A percentile compares a stretch with the other conserved stretches of the same genome.
Conservation (phyloP, 2,113 vertebrate genomes). For the Chaetorhynchus papuensis region DNA sequence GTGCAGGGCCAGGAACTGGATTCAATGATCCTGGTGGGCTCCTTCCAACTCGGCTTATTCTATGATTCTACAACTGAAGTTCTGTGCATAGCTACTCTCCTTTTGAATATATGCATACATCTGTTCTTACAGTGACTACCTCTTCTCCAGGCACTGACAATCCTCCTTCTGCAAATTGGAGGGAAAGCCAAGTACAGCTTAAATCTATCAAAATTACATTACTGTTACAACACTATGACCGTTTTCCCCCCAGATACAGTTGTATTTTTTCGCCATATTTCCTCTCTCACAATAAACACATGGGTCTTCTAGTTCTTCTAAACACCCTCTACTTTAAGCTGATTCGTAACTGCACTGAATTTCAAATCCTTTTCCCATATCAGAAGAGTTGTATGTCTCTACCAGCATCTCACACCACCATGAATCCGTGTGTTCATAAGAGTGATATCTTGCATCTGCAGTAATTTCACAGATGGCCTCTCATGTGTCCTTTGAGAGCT, state of each 20-base stretch:
- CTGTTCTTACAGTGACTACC: neutral
- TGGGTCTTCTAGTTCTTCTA: neutral
- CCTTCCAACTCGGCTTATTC: neutral
- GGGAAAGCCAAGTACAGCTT: neutral
- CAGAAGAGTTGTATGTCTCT: neutral
- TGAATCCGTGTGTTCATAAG: neutral
- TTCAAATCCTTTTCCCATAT: neutral
- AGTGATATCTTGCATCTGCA: neutral
- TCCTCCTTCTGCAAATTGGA: neutral
- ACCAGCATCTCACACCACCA: neutral
- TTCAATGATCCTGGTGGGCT: neutral
- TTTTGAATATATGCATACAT: neutral
- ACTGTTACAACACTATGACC: neutral
- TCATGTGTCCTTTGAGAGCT: constrained; percentile 13
- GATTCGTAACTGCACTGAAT: neutral
- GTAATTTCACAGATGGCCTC: constrained; percentile 22
- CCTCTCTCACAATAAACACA: neutral
- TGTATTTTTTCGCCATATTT: neutral
- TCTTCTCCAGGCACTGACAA: neutral
- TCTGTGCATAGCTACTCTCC: neutral
- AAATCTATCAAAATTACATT: neutral
- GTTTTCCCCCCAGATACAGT: neutral
- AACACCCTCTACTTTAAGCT: neutral
- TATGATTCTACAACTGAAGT: neutral
- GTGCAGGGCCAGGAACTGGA: neutral